Conservation (phyloP, 1,140 invertebrate genomes). For the Heliconius hermathena region DNA sequence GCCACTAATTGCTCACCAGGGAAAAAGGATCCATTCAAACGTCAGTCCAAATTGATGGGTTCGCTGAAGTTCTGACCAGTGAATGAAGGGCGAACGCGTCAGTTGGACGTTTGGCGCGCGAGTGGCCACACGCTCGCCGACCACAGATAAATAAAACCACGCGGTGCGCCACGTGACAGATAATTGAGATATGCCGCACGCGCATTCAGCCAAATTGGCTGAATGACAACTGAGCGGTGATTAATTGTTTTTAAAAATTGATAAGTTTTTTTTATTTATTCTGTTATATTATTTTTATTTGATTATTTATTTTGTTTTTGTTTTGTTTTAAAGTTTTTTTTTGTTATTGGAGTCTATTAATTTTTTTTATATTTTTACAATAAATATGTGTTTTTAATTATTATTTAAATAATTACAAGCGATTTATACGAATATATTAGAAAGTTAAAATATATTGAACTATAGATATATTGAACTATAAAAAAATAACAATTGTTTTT, state of each 20-base stretch:
- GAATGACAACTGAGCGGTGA: slow-evolving; percentile 7
- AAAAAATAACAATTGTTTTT: background rate
- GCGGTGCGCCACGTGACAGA: slow-evolving; percentile 54
- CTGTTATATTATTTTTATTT: background rate
- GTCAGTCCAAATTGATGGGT: slow-evolving; percentile 75
- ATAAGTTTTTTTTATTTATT: background rate
- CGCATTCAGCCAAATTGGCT: slow-evolving; percentile 42
- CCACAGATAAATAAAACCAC: slow-evolving; percentile 55
- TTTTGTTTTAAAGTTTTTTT: background rate
- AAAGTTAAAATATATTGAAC: too few relatives aligned
- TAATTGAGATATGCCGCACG: slow-evolving; percentile 47
- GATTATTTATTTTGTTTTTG: background rate
- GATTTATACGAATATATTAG: too few relatives aligned
- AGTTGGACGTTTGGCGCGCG: slow-evolving; percentile 69
- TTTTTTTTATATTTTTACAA: background rate
- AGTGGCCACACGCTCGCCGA: slow-evolving; percentile 70
- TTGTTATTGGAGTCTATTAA: background rate
- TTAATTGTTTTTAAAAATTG: slow-evolving; percentile 23
- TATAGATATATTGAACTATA: too few relatives aligned
- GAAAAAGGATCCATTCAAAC: slow-evolving; percentile 75
- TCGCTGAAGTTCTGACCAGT: slow-evolving; percentile 63
- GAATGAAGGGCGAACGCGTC: slow-evolving; percentile 70
- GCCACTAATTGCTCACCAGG: slow-evolving; percentile 65
- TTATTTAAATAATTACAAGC: too few relatives aligned
- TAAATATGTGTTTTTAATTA: too few relatives aligned